Evolutionary conservation across 2,113 vertebrate species (phyloP), one percentile per base, ranked within the genome.

Genomic region (Phrynosoma platyrhinos): DNA sequence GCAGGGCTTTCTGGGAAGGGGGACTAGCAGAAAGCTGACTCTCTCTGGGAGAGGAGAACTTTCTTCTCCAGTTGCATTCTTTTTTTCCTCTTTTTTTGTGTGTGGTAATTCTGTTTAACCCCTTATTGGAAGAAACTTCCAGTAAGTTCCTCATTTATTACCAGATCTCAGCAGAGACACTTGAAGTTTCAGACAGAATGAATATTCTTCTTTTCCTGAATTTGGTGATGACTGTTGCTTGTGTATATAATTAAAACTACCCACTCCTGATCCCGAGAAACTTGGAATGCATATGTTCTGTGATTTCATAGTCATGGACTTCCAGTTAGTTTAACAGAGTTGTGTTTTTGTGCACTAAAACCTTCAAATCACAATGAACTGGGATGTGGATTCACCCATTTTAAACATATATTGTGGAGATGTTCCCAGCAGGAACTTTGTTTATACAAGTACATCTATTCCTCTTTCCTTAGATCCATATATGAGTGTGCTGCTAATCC

Each of bases 1-100:
- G 94, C 93, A 27, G 92, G 83, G 94, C 90, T 89, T 91, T 90
- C 88, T 30, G 88, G 93, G 93, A 91, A 91, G 92, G 89, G 88
- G 58, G 82, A 87, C 55, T 58, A 88, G 89, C 92, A 93, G 92
- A 90, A 88, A 86, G 90, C 89, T 87, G 76, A 72, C 85, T 87
- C 88, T 87, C 91, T 84, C 64, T 77, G 80, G 83, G 93, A 93
- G 91, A 82, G 2, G 87, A 58, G 55, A 83, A 90, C 92, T 93
- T 81, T 52, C 90, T 95, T 94, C 92, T 90, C 92, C 91, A 90
- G 85, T 91, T 89, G 88, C 93, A 62, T 82, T 53, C 62, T 80
- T 47, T 47, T 2, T 47, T 47, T 47, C 47, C 7, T 80, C 72
- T 1, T 88, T 95, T 88, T 90, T 8, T 30, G 27, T 8, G 9